phyloP scores from a whole-genome alignment of 2,888 invertebrate genomes.

The Torymus aiolomorphi region DNA sequence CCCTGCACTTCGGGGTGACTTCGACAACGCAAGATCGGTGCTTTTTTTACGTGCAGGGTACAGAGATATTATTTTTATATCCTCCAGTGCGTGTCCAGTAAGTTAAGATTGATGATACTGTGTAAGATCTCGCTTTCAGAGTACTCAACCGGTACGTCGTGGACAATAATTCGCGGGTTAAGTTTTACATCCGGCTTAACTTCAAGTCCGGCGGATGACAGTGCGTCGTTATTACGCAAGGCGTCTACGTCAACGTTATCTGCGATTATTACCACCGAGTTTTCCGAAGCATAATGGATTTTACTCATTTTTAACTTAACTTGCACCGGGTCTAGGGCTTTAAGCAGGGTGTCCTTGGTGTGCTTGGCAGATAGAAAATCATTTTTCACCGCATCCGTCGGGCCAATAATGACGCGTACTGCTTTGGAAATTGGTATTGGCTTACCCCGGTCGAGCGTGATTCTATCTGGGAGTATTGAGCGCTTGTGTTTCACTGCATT shows the following conservation, averaged over 20 bases:
- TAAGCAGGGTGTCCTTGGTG: neutral
- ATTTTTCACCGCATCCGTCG: neutral
- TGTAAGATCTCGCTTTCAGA: neutral
- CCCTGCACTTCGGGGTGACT: neutral
- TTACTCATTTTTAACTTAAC: neutral
- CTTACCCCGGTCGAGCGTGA: neutral
- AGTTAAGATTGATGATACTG: neutral
- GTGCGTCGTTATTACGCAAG: neutral
- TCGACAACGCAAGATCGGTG: neutral
- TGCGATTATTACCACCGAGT: neutral
- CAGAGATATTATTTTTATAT: neutral
- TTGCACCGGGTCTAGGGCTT: neutral
- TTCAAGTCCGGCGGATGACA: neutral
- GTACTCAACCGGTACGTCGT: neutral
- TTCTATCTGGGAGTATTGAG: no score
- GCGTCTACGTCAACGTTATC: neutral
- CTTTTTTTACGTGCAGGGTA: neutral
- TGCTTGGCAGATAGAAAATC: neutral
- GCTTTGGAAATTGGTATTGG: neutral
- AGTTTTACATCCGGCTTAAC: neutral
- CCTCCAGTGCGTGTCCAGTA: neutral
- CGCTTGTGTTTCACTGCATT: no score
- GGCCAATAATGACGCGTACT: neutral
- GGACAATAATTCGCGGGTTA: neutral
- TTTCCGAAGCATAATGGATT: neutral